phyloP scores from a whole-genome alignment of 2,888 invertebrate species.

The Caenorhabditis sp. region DNA sequence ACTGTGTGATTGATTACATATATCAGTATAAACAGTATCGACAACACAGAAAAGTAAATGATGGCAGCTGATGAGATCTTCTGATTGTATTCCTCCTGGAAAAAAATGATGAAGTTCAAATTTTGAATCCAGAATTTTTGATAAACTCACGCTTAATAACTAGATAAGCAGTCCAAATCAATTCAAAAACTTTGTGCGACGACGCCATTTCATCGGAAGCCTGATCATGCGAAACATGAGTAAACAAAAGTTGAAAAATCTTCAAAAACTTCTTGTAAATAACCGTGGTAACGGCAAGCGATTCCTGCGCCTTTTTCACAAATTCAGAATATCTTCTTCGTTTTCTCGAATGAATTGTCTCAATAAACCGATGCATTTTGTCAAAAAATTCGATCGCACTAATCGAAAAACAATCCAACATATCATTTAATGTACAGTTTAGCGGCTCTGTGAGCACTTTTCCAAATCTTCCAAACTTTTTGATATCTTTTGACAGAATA shows the following conservation, averaged over 20 bases:
- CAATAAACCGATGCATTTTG: constrained; percentile 40
- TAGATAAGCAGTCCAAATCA: constrained; percentile 25
- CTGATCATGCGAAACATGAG: constrained; percentile 58
- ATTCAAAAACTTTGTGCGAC: constrained; percentile 16
- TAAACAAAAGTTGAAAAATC: constrained; percentile 86
- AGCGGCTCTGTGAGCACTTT: constrained; percentile 13
- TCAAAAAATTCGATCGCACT: constrained; percentile 37
- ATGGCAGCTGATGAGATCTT: constrained; percentile 92
- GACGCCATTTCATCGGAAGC: constrained; percentile 10
- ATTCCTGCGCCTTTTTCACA: constrained; percentile 23
- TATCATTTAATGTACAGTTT: constrained; percentile 7
- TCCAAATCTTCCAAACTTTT: constrained; percentile 22
- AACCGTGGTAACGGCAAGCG: constrained; percentile 89
- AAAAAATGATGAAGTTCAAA: too few relatives aligned
- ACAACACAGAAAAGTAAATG: constrained; percentile 89
- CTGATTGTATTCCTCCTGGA: constrained; percentile 69
- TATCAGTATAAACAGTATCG: constrained; percentile 89
- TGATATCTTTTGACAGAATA: constrained; percentile 17
- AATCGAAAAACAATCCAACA: constrained; percentile 17
- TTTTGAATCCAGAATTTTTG: neutral
- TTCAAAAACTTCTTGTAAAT: constrained; percentile 89
- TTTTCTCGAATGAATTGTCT: constrained; percentile 34
- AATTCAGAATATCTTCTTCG: constrained; percentile 22
- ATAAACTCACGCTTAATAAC: constrained; percentile 20
- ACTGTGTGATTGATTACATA: constrained; percentile 76